A percentile compares a stretch with the other conserved stretches of the same genome.
Conservation (phyloP, 2,113 vertebrate species). For the Istiophorus platypterus region DNA sequence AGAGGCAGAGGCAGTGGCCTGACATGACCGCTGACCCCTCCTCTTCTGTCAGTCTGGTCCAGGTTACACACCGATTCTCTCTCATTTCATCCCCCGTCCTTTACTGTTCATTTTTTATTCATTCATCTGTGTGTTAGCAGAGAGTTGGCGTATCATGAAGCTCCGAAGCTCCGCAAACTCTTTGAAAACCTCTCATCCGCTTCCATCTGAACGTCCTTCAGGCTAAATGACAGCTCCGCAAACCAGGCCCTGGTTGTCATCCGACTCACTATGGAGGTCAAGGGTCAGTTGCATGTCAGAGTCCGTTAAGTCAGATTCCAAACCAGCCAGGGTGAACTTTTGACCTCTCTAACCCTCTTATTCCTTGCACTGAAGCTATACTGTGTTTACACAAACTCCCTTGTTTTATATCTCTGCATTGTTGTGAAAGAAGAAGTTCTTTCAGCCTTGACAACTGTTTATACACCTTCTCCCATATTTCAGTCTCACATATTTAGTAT, state of each 20-base stretch:
- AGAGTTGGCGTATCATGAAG: background rate
- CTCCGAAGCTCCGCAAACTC: background rate
- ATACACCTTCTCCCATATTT: background rate
- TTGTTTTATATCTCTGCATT: background rate
- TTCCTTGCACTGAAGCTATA: background rate
- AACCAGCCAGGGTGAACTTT: background rate
- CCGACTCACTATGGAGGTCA: background rate
- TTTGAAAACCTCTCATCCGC: background rate
- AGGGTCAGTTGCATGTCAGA: constrained; percentile 22
- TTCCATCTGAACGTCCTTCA: background rate
- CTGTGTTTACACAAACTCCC: background rate
- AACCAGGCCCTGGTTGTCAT: background rate
- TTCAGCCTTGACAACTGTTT: background rate
- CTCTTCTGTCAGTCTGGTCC: constrained; percentile 11
- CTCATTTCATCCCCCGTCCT: constrained; percentile 12
- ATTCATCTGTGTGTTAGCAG: background rate
- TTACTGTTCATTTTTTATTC: constrained; percentile 6
- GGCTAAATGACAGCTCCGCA: constrained; percentile 12
- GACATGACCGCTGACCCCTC: background rate
- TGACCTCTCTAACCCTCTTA: background rate
- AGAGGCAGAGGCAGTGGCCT: constrained; percentile 1
- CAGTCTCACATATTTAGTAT: background rate
- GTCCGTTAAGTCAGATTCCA: background rate
- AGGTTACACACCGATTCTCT: constrained; percentile 39
- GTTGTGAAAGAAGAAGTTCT: background rate